Percentiles rank a stretch among this genome's conserved stretches.
Conservation (phyloP, 2,888 invertebrate genomes). For the Chesias legatella region DNA sequence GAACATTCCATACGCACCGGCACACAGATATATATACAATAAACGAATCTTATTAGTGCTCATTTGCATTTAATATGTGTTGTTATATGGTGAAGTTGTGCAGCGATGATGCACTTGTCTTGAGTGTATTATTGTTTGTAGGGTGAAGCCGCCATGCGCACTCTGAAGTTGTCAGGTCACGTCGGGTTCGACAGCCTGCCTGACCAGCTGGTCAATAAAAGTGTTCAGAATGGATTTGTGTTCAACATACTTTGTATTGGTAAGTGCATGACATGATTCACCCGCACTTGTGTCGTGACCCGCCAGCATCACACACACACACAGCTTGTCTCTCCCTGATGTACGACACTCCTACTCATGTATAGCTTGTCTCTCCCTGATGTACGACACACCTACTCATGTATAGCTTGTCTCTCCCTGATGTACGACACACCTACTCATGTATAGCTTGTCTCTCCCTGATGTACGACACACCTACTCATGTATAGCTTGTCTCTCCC, state of each 20-base stretch:
- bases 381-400: no score
- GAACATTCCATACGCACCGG: conserved; percentile 26
- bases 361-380: no score
- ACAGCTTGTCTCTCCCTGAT: conserved; percentile 24
- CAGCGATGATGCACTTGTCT: conserved; percentile 1
- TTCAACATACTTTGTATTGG: conserved; percentile 99
- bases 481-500: no score
- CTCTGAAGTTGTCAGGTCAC: conserved; percentile 94
- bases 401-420: no score
- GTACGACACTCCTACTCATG: conserved; percentile 1
- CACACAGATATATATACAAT: conserved; percentile 36
- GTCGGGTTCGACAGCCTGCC: conserved; percentile 99
- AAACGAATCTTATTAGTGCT: conserved; percentile 24
- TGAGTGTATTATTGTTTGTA: conserved; percentile 39
- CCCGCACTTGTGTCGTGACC: conserved; percentile 19
- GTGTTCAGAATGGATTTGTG: conserved; percentile 98
- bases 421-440: no score
- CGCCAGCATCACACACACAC: conserved; percentile 39
- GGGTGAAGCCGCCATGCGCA: conserved; percentile 81
- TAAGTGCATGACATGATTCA: conserved; percentile 69
- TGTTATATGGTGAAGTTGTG: background rate
- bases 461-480: no score
- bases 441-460: no score
- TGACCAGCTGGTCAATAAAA: conserved; percentile 98
- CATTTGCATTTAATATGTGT: conserved; percentile 2